Evolutionary conservation across 2,797 vertebrate species (phyloP).

Genomic region (Leptoclinus maculatus): DNA sequence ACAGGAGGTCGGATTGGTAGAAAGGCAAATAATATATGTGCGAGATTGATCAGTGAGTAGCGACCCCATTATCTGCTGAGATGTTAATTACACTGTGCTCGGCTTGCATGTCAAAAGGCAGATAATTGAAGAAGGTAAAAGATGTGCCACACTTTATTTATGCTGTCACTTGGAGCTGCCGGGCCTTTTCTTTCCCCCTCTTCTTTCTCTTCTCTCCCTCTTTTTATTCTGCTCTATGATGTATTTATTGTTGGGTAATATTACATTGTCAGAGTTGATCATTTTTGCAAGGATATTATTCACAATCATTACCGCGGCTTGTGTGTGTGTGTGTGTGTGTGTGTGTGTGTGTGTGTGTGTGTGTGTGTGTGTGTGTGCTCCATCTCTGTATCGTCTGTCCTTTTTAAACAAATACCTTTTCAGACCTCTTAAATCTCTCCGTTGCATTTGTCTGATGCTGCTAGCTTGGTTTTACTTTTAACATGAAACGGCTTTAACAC

Average conservation of each 20-base stretch:
- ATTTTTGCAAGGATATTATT: slow-evolving; percentile 72
- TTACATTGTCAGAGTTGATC: slow-evolving; percentile 77
- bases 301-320: slow-evolving; percentile 38
- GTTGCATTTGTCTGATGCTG: background rate
- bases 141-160: slow-evolving; percentile 86
- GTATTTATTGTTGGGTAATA: slow-evolving; percentile 81
- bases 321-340: slow-evolving; percentile 28
- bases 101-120: slow-evolving; percentile 87
- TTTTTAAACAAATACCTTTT: slow-evolving; percentile 1
- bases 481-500: background rate
- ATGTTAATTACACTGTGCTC: slow-evolving; percentile 89
- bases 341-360: slow-evolving; percentile 24
- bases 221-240: slow-evolving; percentile 57
- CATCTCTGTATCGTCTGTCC: background rate
- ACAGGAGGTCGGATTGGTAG: slow-evolving; percentile 74
- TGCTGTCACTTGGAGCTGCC: slow-evolving; percentile 76
- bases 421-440: background rate
- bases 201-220: slow-evolving; percentile 30
- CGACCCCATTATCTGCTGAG: slow-evolving; percentile 89
- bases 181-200: slow-evolving; percentile 19
- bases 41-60: slow-evolving; percentile 87
- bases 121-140: slow-evolving; percentile 90
- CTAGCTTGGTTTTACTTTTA: background rate
- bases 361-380: slow-evolving; percentile 8
- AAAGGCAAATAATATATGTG: slow-evolving; percentile 86